Evolutionary conservation across 2,888 invertebrate genomes (phyloP), one percentile per base, ranked within the genome.

Genomic region (Phortica okadai): DNA sequence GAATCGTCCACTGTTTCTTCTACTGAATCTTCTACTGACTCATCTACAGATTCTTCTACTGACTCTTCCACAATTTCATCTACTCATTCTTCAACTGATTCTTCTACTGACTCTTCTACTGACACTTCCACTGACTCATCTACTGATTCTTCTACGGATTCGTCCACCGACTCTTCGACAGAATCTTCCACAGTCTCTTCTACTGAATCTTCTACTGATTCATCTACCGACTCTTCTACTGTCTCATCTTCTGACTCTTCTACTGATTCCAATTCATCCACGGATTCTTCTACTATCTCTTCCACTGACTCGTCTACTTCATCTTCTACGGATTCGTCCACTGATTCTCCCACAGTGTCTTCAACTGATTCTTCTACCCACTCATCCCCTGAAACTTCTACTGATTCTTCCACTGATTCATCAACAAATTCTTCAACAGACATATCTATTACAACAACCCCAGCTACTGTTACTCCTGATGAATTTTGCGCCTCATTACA

Each of bases 401-500:
- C 64, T 25, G 41, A 8, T 2, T 10, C 64, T 1, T 33, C 67
- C 14, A 16, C 67, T 6, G 45, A 44, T 0, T 10, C 69, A 0
- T n/a, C 69, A 3, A 69, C 69, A 16, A 10, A 14, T 7, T 8
- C 75, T 25, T 7, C 50, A 10, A 50, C 78, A 7, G 33, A 44
- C 6, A 64, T 16, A 3, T 16, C 69, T 67, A 33, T 75, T 1
- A 75, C 80, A 1, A 76, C 66, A 5, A 45, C 54, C 41, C 42
- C 72, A 45, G 45, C 42, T 11, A 58, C 77, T 59, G 10, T 76
- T 8, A 73, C 81, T 70, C 73, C 78, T 0, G 54, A 80, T 41
- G 25, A 14, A 14, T 87, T 75, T 45, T 85, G 85, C 33, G 66
- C 75, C 5, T 50, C 50, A 14, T 16, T 83, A 6, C 41, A 73